Evolutionary conservation across 2,888 invertebrate genomes (phyloP), one percentile per base, ranked within the genome.

Genomic region (Proisotoma minuta): DNA sequence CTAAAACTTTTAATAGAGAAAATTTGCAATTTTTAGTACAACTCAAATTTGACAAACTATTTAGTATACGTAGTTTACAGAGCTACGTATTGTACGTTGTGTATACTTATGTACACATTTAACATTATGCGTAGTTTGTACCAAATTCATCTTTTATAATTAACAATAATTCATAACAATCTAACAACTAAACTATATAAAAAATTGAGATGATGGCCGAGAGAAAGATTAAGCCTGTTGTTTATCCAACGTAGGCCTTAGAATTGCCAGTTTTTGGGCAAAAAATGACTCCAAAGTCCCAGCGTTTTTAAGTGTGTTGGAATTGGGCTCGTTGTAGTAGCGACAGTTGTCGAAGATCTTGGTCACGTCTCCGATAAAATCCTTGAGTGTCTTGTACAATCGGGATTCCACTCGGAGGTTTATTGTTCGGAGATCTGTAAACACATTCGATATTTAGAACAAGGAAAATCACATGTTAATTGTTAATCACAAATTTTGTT

Each of bases 281-380:
- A 98, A 97, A 79, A 89, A 95, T 65, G 90, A 89, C 81, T 98
- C 97, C 68, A 98, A 83, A 59, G 90, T 88, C 78, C 96, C 95
- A 23, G 97, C 97, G 81, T 95, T 95, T 76, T 94, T 89, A 81
- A 91, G 96, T 81, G 96, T 95, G 66, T 92, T 90, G 20, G 96
- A 93, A 78, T 94, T 94, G 77, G 90, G 89, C 63, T 94, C 91
- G 81, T 97, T 97, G 81, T 95, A 97, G 78, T 93, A 92, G 72
- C 97, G 88, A 83, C 98, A 98, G 81, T 99, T 99, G 81, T 98
- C 96, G 80, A 98, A 97, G 77, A 99, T 94, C 81, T 94, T 93
- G 68, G 93, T 95, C 87, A 97, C 92, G 78, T 98, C 98, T 77
- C 92, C 92, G 76, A 96, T 91, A 79, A 97, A 96, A 77, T 98